Evolutionary conservation across 2,797 vertebrate genomes (phyloP), one percentile per base, ranked within the genome.

Genomic region (Phataginus tricuspis): DNA sequence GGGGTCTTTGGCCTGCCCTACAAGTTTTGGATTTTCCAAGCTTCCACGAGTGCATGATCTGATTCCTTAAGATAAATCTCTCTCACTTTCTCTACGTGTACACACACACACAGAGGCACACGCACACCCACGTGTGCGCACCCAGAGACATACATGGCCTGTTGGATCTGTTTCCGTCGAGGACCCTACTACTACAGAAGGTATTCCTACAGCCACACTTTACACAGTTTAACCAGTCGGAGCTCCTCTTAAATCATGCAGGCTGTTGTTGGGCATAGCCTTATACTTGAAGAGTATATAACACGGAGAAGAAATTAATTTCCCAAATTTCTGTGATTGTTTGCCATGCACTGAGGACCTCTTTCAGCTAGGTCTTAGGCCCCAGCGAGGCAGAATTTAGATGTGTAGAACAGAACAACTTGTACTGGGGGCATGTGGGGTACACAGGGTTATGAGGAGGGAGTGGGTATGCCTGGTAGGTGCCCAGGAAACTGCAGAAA

Each of bases 221-320:
- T 59, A 68, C 64, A 23, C 29, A 63, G 31, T 51, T 39, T 83
- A 7, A 16, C 51, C n/a, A 42, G 1, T 45, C 64, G 82, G 37
- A 89, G 34, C 15, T 84, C 27, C 82, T 71, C 85, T 69, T 75
- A 74, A 89, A 69, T 69, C 39, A 42, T 27, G 45, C 37, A 69
- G 31, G 63, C 77, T 53, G 29, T 89, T 86, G 51, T 18, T 74
- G 0, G 34, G 25, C 16, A 15, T 16, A 77, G 71, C 31, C 10
- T 19, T 84, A 2, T 82, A 39, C 34, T 74, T 75, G 21, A 71
- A 86, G 29, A 69, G 16, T 31, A 8, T 31, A 8, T 29, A 91
- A 86, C 2, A 57, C 59, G 80, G 42, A 87, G 37, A 69, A 94
- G 19, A 90, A 79, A 71, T 55, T n/a, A 85, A 88, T 89, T 92